Percentiles rank a stretch among this genome's conserved stretches.
Conservation (phyloP, 2,113 vertebrate species). For the Dinomys branickii region DNA sequence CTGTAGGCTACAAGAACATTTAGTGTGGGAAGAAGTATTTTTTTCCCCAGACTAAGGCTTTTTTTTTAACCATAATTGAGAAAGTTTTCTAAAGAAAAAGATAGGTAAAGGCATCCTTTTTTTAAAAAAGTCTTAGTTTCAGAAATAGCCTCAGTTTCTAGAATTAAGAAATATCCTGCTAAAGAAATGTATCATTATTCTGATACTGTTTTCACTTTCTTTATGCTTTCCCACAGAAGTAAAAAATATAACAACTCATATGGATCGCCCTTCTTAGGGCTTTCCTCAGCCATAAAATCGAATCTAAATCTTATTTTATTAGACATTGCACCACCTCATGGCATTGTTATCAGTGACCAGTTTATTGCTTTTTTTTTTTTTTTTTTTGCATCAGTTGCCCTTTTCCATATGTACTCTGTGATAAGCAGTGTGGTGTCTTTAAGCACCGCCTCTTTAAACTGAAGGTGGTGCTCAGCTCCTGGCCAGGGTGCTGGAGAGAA, state of each 20-base stretch:
- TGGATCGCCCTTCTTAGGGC: neutral
- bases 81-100: neutral
- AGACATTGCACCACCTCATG: neutral
- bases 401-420: neutral
- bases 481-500: neutral
- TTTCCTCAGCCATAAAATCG: neutral
- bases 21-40: neutral
- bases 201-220: constrained; percentile 18
- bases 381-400: neutral
- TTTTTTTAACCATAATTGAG: neutral
- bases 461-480: neutral
- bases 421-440: neutral
- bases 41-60: neutral
- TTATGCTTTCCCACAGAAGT: neutral
- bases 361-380: neutral
- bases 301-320: neutral
- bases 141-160: neutral
- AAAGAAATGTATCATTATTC: neutral
- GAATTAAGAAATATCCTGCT: neutral
- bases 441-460: neutral
- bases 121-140: neutral
- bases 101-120: neutral
- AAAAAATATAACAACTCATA: neutral
- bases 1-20: constrained; percentile 31
- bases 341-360: neutral